These are phyloP conservation scores for Ibycter americanus DNA, from an alignment of 2,797 vertebrate genomes.

Conservation along the genomic window DNA sequence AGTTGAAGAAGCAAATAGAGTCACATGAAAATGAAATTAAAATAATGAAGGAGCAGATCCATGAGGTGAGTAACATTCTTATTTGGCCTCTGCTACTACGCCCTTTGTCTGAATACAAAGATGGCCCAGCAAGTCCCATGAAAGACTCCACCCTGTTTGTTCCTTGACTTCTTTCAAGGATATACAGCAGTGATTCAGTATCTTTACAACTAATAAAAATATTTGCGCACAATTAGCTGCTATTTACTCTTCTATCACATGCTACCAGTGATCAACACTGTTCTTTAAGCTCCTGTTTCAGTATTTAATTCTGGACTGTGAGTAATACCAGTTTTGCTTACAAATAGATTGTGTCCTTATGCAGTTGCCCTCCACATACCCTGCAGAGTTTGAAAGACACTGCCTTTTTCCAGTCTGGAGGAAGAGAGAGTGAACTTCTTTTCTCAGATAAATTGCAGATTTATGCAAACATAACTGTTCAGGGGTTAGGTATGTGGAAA, in stretches of 20 bases:
- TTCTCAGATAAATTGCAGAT: neutral
- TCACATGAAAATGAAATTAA: conserved; percentile 85
- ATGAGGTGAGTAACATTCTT: conserved; percentile 75
- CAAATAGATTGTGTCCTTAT: neutral
- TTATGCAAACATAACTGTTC: neutral
- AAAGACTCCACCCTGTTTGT: neutral
- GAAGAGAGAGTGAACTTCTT: neutral
- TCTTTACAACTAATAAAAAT: neutral
- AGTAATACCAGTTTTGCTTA: neutral
- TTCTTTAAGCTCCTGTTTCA: neutral
- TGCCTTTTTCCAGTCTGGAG: neutral
- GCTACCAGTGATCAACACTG: neutral
- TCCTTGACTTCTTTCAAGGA: neutral
- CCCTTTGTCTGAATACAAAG: neutral
- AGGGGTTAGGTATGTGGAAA: neutral
- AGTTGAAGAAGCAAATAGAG: conserved; percentile 86
- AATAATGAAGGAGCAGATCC: conserved; percentile 83
- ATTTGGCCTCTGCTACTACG: neutral
- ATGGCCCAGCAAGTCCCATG: neutral
- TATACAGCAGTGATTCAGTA: neutral
- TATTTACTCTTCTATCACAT: neutral
- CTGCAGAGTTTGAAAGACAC: neutral
- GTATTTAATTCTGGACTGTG: neutral
- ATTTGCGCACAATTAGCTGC: neutral
- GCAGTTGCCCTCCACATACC: neutral